These are phyloP conservation scores for Girardinichthys multiradiatus DNA, from an alignment of 2,113 vertebrate species.

Conservation along the genomic window DNA sequence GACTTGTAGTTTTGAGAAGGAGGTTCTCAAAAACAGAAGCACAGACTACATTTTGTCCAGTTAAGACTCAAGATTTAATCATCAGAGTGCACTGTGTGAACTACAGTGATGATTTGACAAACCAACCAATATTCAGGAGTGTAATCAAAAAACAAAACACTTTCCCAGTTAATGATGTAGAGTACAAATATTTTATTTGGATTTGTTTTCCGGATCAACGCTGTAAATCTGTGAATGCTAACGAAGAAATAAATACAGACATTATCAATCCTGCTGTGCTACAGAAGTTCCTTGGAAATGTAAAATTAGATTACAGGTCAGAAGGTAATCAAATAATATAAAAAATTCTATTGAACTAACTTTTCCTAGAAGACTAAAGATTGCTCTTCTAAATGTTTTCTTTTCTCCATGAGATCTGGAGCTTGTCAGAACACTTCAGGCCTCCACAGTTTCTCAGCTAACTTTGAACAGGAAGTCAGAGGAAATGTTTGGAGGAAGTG, in stretches of 20 bases:
- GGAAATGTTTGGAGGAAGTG: constrained; percentile 80
- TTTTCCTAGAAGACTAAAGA: not conserved
- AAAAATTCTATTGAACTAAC: not conserved
- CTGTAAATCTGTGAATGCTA: not conserved
- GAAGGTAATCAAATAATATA: not conserved
- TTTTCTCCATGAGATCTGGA: not conserved
- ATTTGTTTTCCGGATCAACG: not conserved
- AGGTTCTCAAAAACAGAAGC: not conserved
- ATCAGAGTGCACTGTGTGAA: not conserved
- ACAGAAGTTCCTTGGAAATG: not conserved
- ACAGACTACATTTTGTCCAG: constrained; percentile 6
- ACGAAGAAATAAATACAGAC: not conserved
- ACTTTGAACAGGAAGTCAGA: constrained; percentile 58
- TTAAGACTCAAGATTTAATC: not conserved
- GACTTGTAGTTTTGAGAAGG: not conserved
- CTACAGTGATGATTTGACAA: not conserved
- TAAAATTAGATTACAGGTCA: not conserved
- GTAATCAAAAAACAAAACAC: not conserved
- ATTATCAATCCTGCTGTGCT: not conserved
- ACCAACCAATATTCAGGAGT: not conserved
- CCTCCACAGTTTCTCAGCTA: constrained; percentile 7
- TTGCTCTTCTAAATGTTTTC: not conserved
- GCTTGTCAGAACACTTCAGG: constrained; percentile 2
- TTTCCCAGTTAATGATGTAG: not conserved
- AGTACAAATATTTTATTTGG: not conserved